Conservation (phyloP, 2,888 invertebrate genomes). For the Tortricodes alternella region DNA sequence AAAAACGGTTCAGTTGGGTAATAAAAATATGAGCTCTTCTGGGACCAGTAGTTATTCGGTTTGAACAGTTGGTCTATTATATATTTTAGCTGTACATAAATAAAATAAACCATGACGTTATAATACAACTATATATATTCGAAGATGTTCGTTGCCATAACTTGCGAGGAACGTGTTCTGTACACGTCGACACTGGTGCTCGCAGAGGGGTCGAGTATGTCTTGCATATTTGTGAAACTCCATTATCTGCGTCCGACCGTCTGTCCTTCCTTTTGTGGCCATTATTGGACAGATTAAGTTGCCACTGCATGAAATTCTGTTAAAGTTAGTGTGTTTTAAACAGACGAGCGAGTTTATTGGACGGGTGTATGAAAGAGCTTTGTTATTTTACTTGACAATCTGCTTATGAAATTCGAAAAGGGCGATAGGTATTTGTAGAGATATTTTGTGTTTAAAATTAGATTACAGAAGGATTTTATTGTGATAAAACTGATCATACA, state of each 20-base stretch:
- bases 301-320: background rate
- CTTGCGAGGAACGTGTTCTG: background rate
- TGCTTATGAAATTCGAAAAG: background rate
- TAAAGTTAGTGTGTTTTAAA: background rate
- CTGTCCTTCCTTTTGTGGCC: background rate
- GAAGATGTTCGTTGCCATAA: background rate
- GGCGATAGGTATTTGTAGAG: background rate
- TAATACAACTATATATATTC: background rate
- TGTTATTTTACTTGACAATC: background rate
- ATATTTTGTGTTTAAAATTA: background rate
- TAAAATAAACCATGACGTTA: too few relatives aligned
- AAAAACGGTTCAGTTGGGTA: too few relatives aligned
- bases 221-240: constrained; percentile 27
- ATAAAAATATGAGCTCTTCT: too few relatives aligned
- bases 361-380: background rate
- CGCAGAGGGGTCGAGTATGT: constrained; percentile 9
- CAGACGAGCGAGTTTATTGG: background rate
- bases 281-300: constrained; percentile 19
- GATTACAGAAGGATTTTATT: background rate
- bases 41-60: too few relatives aligned
- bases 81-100: too few relatives aligned
- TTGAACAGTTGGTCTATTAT: too few relatives aligned
- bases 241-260: constrained; percentile 11
- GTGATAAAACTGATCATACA: background rate
- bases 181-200: background rate